Base-by-base conservation (phyloP, 1,140 invertebrate species). In the Pristionchus pacificus region DNA sequence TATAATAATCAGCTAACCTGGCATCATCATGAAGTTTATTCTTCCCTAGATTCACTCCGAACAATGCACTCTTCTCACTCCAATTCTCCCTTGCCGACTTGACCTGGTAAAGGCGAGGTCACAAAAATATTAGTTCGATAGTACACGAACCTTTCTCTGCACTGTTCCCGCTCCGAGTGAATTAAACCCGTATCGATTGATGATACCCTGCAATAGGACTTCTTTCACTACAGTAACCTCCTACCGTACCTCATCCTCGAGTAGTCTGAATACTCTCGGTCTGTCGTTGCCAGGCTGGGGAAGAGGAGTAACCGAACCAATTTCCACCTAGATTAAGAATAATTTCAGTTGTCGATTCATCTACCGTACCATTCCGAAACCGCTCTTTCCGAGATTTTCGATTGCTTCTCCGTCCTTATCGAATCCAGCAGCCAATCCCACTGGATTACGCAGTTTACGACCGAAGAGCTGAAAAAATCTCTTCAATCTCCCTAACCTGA, bases 371-470 rank as follows among this genome's bases (percentile, higher is more conserved):
- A 96, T 93, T 27, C 94, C 91, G 87, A 98, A 97, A 0, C 95
- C 95, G 66, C 90, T 89, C 63, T 89, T 88, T n/a, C 65, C 71
- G 31, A 98, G 84, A 0, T 92, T 91, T 72, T 89, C 84, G 1
- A 97, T 87, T 30, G 91, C 93, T 87, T 97, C 92, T 19, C 89
- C 95, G 85, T 97, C 89, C 84, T 98, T 98, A 84, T 98, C 96
- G 87, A 97, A 98, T 1, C 95, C 95, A 72, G 95, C 96, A 62
- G 95, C 95, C 77, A 98, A 90, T 32, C 96, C 96, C 79, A 98
- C 82, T 0, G 95, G 95, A 87, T 95, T 97, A 71, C 86, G 86
- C 62, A 98, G 90, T 24, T 90, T 80, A 71, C 76, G 64, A 2
- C 82, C 84, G 79, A 83, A 86, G 6, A 87, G 75, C 67, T 68